A percentile compares a stretch with the other conserved stretches of the same genome.
phyloP scores from a whole-genome alignment of 2,797 vertebrate genomes.

The Xiphorhynchus erythropygius region DNA sequence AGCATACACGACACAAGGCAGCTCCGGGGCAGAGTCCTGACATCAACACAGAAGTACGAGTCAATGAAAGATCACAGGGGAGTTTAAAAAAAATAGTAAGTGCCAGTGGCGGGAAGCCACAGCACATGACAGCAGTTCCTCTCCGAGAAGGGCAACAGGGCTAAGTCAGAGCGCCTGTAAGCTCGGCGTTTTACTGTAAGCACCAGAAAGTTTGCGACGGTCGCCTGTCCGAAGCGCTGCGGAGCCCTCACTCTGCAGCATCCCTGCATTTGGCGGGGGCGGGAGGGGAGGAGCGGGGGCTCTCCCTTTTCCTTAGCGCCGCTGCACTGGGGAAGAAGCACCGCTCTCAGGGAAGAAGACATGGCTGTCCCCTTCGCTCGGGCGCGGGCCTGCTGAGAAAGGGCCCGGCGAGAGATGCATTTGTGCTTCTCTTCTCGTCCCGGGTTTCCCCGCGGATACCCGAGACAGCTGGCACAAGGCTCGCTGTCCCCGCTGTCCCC shows the following conservation, averaged over 20 bases:
- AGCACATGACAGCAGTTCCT: neutral
- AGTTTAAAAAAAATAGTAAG: neutral
- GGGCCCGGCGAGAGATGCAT: neutral
- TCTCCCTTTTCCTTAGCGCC: neutral
- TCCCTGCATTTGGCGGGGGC: neutral
- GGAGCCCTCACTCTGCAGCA: neutral
- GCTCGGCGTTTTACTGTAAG: neutral
- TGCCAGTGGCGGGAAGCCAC: neutral
- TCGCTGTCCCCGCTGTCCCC: neutral
- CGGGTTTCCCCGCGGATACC: fast-evolving
- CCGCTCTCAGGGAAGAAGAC: neutral
- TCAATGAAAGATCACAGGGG: neutral
- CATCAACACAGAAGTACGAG: neutral
- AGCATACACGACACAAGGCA: fast-evolving
- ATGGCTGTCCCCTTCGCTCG: neutral
- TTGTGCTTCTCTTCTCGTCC: neutral
- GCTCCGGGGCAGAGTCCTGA: neutral
- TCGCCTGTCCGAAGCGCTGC: neutral
- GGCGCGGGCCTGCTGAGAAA: conserved; percentile 9
- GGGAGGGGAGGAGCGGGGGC: fast-evolving
- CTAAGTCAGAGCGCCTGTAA: neutral
- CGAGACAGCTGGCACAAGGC: neutral
- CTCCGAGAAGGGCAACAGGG: no score
- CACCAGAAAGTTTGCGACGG: neutral
- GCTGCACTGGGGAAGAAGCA: neutral